phyloP scores from a whole-genome alignment of 2,797 vertebrate species.

The Passerculus sandwichensis region DNA sequence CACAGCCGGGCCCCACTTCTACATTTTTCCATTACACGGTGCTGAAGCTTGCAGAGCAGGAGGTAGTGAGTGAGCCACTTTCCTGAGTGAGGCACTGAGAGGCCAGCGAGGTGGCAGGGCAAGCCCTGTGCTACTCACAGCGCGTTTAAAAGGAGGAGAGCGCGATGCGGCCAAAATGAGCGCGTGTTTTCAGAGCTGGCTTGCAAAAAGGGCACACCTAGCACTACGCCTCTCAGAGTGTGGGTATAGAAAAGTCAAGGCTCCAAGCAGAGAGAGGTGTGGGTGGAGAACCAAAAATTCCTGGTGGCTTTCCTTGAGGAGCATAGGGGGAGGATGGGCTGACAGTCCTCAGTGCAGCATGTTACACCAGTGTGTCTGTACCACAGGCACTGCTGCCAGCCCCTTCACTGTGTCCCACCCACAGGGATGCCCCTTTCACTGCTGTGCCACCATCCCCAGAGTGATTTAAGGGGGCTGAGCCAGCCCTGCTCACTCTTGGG shows the following conservation, averaged over 20 bases:
- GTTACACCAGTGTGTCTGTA: neutral
- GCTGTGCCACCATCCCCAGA: neutral
- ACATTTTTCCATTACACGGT: constrained; percentile 70
- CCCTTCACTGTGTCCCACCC: neutral
- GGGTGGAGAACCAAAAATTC: neutral
- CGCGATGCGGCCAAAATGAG: rapidly evolving
- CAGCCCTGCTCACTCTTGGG: rapidly evolving
- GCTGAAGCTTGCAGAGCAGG: constrained; percentile 36
- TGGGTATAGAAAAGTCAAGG: neutral
- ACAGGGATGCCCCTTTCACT: neutral
- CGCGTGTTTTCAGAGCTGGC: rapidly evolving
- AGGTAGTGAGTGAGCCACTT: neutral
- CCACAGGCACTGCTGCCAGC: neutral
- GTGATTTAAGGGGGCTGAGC: neutral
- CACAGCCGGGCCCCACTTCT: constrained; percentile 52
- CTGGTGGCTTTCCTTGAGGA: neutral
- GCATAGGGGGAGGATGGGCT: neutral
- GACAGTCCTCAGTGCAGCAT: neutral
- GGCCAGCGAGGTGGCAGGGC: neutral
- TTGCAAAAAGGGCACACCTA: neutral
- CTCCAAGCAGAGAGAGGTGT: neutral
- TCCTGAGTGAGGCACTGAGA: constrained; percentile 34
- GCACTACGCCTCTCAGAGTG: neutral
- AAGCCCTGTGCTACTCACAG: rapidly evolving
- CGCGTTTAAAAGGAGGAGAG: rapidly evolving